Base-by-base conservation (phyloP, 2,797 vertebrate species). In the Aphelocoma californica region DNA sequence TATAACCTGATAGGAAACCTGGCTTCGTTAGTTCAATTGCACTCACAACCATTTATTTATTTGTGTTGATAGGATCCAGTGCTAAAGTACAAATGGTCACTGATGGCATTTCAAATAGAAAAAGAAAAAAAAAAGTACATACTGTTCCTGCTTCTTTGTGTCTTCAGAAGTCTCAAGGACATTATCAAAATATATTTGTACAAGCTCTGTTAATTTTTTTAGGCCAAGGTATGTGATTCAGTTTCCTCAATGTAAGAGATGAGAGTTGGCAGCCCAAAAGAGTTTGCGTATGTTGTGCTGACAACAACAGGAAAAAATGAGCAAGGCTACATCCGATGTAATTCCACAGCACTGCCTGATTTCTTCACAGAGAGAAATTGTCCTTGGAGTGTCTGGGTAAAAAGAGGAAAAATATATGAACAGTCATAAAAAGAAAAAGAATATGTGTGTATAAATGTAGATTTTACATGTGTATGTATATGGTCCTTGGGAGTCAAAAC, bases 21-120 rank as follows among this genome's bases (percentile, higher is more conserved):
- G 64, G 12, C 32, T 82, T 91, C 2, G 0, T 80, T 64, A 77
- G 51, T 42, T 74, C 64, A 85, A 25, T 29, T 75, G 25, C 40
- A 29, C 45, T 69, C 36, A 71, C 24, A 93, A 64, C 16, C 12
- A 75, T 69, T 94, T 91, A 65, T 90, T 91, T 91, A 88, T 95
- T 91, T 89, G 34, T 31, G 42, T 42, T 77, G 56, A 73, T 66
- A 85, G 81, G 67, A 80, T 80, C 44, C 23, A 70, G 40, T 73
- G n/a, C 74, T 34, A 42, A 45, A 77, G 45, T 50, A 80, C 71
- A 70, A 87, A 71, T 42, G 36, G 67, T 84, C 48, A 73, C 42
- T 38, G 51, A 45, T 75, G 73, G 60, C 48, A 58, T 82, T 91
- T 67, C 34, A n/a, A 56, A 67, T 8, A 81, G 10, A 50, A 70